Conservation (phyloP, 2,888 invertebrate species). For the Synergus umbraculus region DNA sequence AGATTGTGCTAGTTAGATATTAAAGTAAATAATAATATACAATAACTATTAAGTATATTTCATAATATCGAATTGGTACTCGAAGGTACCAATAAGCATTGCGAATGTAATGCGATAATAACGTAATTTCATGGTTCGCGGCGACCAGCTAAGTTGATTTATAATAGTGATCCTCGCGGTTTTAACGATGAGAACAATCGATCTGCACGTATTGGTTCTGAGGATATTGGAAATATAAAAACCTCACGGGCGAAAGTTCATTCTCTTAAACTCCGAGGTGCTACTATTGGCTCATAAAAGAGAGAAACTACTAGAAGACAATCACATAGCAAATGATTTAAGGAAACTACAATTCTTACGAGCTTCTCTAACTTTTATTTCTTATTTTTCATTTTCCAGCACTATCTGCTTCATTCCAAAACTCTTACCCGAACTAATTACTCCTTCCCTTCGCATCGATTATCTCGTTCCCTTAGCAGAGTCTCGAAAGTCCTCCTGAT, state of each 20-base stretch:
- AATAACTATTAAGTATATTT: slow-evolving; percentile 37
- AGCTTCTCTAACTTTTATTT: too few relatives aligned
- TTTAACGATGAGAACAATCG: slow-evolving; percentile 37
- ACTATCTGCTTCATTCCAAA: not conserved
- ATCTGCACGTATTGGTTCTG: slow-evolving; percentile 27
- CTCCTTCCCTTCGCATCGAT: not conserved
- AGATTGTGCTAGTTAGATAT: slow-evolving; percentile 53
- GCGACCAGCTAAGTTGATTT: slow-evolving; percentile 38
- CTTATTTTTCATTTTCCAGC: not conserved
- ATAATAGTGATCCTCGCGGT: slow-evolving; percentile 31
- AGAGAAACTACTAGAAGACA: not conserved
- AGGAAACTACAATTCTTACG: not conserved
- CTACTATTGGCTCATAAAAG: not conserved
- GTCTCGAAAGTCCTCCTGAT: not conserved
- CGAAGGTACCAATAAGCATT: slow-evolving; percentile 18
- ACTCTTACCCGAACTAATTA: not conserved
- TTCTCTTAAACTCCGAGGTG: not conserved
- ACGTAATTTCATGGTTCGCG: slow-evolving; percentile 37
- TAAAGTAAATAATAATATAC: slow-evolving; percentile 47
- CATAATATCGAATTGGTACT: slow-evolving; percentile 37
- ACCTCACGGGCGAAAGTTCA: not conserved
- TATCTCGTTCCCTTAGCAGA: slow-evolving; percentile 15
- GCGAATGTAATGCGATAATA: slow-evolving; percentile 38
- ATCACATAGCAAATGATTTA: not conserved
- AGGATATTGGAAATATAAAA: not conserved